A percentile compares a stretch with the other conserved stretches of the same genome.
Evolutionary conservation across 2,888 invertebrate genomes (phyloP).

Genomic region (Scelioninae gen. 1): DNA sequence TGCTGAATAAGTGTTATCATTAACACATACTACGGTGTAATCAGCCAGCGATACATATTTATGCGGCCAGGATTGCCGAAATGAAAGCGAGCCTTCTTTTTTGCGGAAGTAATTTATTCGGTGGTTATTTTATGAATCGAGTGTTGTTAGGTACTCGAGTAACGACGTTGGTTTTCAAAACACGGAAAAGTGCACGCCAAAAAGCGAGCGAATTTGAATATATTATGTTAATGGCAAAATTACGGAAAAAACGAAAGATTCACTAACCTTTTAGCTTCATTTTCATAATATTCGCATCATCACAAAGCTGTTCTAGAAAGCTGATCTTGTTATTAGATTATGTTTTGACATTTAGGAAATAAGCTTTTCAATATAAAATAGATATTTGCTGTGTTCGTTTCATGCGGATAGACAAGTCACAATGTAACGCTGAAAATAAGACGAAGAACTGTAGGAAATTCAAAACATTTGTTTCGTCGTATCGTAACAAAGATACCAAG

Average conservation of each 20-base stretch:
- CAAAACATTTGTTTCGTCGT: slow-evolving; percentile 60
- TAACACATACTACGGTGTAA: slow-evolving; percentile 59
- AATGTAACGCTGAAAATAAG: slow-evolving; percentile 63
- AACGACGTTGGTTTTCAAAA: slow-evolving; percentile 19
- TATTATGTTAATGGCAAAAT: slow-evolving; percentile 17
- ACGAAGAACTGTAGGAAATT: slow-evolving; percentile 64
- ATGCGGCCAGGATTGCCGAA: slow-evolving; percentile 39
- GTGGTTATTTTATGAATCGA: slow-evolving; percentile 50
- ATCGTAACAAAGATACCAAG: slow-evolving; percentile 56
- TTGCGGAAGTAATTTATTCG: slow-evolving; percentile 54
- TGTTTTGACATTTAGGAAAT: slow-evolving; percentile 66
- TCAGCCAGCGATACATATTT: slow-evolving; percentile 59
- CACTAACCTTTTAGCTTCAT: slow-evolving; percentile 18
- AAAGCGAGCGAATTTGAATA: slow-evolving; percentile 38
- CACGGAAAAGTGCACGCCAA: slow-evolving; percentile 20
- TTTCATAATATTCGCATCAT: slow-evolving; percentile 32
- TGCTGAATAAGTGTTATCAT: slow-evolving; percentile 61
- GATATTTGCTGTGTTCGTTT: slow-evolving; percentile 54
- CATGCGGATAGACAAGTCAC: slow-evolving; percentile 50
- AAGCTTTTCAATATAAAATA: slow-evolving; percentile 68
- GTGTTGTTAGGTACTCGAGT: slow-evolving; percentile 12
- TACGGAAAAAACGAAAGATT: slow-evolving; percentile 4
- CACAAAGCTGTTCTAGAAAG: slow-evolving; percentile 10
- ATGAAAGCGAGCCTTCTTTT: slow-evolving; percentile 26
- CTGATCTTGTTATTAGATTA: slow-evolving; percentile 58